phyloP scores from a whole-genome alignment of 1,140 invertebrate species.

The Drosophila teissieri region DNA sequence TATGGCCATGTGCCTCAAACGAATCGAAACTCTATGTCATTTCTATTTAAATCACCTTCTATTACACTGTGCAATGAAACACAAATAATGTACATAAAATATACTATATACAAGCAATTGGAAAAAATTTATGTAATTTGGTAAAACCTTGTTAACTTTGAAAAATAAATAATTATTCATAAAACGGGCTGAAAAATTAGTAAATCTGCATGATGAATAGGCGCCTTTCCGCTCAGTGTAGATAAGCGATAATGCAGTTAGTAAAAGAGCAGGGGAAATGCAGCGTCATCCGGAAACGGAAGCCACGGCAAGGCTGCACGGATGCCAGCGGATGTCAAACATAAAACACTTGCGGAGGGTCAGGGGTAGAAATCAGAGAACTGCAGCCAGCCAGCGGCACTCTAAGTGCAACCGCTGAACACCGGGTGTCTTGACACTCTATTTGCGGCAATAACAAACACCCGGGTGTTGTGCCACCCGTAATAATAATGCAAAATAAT shows the following conservation, averaged over 20 bases:
- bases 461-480: no score
- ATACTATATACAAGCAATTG: neutral
- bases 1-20: no score
- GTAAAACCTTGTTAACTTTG: neutral
- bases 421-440: no score
- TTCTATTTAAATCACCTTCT: no score
- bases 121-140: neutral
- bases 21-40: no score
- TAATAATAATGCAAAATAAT: no score
- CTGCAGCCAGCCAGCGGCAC: no score
- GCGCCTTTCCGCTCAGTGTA: conserved; percentile 19
- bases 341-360: conserved; percentile 49
- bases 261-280: conserved; percentile 1
- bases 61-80: neutral
- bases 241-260: conserved; percentile 21
- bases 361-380: conserved; percentile 22
- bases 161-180: neutral
- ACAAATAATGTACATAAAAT: neutral
- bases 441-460: no score
- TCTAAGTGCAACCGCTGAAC: no score
- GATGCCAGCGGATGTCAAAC: conserved; percentile 58
- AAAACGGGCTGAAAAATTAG: no score
- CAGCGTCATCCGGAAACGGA: conserved; percentile 61
- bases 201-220: neutral
- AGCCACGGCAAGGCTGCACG: conserved; percentile 43